Evolutionary conservation across 1,140 invertebrate genomes (phyloP), one percentile per base, ranked within the genome.

Genomic region (Reticulitermes speratus): DNA sequence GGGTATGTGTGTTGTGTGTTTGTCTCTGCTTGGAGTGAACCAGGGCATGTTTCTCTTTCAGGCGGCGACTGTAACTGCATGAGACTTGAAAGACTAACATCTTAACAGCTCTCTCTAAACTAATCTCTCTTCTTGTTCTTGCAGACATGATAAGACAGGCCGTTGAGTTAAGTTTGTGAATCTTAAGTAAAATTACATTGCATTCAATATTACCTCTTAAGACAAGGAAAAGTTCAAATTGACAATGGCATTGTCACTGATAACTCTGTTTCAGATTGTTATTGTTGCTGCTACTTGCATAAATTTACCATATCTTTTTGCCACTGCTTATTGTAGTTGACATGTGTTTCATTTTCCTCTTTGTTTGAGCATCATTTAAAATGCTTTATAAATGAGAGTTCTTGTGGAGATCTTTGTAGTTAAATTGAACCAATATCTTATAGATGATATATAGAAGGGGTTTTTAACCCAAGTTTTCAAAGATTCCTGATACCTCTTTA

Each of bases 21-120:
- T 84, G 83, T 84, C 48, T 84, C 44, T 52, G 65, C 83, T 84
- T 84, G 83, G 32, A 52, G 83, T 84, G 83, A 84, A 45, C 44
- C 83, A 32, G 44, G 44, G 44, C 83, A 30, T 84, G 83, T 84
- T 84, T 92, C 90, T 91, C 91, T 92, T 92, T 90, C 92, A 92
- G 92, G 91, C 91, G 92, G 91, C 91, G 92, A 91, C 86, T 84
- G 81, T 86, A 87, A 84, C 86, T 87, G 86, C 86, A 87, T 87
- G 87, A 55, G 52, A 82, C 75, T 83, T 44, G 86, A 82, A 23
- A 82, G 3, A 25, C 82, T 82, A 84, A 84, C 83, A 84, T 84
- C 48, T 32, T 45, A 44, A 44, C 83, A 52, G 21, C 7, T 84
- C 38, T 84, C 32, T 44, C 32, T 45, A 84, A 45, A 52, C 83